Conservation (phyloP, 2,797 vertebrate genomes). For the Antennarius maculatus region DNA sequence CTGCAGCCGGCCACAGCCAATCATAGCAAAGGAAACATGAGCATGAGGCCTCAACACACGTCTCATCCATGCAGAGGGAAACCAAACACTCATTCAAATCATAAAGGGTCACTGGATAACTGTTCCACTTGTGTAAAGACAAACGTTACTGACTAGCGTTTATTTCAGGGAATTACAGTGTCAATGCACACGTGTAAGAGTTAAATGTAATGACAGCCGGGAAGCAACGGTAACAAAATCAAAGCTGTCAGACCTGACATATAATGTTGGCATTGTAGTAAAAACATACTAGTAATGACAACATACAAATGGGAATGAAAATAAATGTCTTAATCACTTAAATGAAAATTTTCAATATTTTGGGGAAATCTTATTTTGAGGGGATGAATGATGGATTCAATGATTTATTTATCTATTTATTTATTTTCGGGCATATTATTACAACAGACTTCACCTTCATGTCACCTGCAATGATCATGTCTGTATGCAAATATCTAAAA, state of each 20-base stretch:
- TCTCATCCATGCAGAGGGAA: constrained; percentile 54
- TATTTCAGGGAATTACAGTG: constrained; percentile 13
- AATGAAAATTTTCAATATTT: constrained; percentile 21
- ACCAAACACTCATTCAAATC: constrained; percentile 29
- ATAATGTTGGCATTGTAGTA: constrained; percentile 11
- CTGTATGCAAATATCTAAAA: neutral
- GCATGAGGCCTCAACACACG: constrained; percentile 56
- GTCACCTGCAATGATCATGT: too few relatives aligned
- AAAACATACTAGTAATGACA: constrained; percentile 19
- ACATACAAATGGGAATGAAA: constrained; percentile 32
- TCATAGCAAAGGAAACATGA: constrained; percentile 77
- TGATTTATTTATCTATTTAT: too few relatives aligned
- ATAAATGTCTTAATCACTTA: constrained; percentile 9
- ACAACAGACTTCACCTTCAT: too few relatives aligned
- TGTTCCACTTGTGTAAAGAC: constrained; percentile 63
- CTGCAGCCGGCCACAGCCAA: constrained; percentile 84
- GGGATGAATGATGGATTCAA: neutral
- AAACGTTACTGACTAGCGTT: constrained; percentile 15
- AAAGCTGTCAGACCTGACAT: neutral
- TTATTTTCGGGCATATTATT: too few relatives aligned
- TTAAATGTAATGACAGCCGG: constrained; percentile 49
- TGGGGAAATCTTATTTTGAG: neutral
- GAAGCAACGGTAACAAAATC: constrained; percentile 36
- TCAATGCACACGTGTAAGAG: constrained; percentile 64
- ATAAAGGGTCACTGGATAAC: constrained; percentile 39